Conservation (phyloP, 2,888 invertebrate species). For the Tortrix viridana region DNA sequence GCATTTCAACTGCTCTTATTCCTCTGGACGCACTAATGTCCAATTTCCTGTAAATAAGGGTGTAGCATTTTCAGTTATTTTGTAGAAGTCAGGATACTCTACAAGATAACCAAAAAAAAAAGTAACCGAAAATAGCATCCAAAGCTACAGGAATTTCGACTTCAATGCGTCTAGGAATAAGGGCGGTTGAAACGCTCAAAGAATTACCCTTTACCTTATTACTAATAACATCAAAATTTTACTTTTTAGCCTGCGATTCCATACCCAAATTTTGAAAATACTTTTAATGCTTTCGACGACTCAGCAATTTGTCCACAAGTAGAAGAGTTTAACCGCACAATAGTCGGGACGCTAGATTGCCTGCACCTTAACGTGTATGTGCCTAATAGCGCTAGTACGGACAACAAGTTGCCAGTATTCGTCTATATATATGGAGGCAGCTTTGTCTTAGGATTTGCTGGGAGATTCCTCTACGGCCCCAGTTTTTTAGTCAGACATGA, state of each 20-base stretch:
- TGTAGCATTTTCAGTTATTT: no score
- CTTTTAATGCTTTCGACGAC: conserved; percentile 54
- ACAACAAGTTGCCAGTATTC: conserved; percentile 55
- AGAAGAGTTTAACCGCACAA: conserved; percentile 42
- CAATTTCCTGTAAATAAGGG: no score
- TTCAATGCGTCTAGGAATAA: no score
- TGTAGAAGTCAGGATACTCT: no score
- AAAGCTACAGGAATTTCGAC: no score
- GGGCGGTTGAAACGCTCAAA: no score
- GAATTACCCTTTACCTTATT: no score
- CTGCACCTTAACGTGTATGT: conserved; percentile 86
- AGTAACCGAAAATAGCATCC: no score
- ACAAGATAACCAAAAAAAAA: no score
- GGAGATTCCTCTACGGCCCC: conserved; percentile 51
- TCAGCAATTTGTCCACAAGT: conserved; percentile 57
- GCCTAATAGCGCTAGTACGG: conserved; percentile 55
- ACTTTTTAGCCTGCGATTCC: conserved; percentile 51
- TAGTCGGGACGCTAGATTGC: conserved; percentile 77
- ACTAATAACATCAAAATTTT: no score
- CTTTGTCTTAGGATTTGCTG: conserved; percentile 57
- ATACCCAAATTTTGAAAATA: conserved; percentile 47
- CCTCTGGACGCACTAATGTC: no score
- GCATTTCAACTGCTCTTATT: no score
- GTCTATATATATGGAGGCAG: conserved; percentile 72
- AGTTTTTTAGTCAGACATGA: conserved; percentile 56